Conservation (phyloP, 2,113 vertebrate species). For the Anoplopoma fimbria region DNA sequence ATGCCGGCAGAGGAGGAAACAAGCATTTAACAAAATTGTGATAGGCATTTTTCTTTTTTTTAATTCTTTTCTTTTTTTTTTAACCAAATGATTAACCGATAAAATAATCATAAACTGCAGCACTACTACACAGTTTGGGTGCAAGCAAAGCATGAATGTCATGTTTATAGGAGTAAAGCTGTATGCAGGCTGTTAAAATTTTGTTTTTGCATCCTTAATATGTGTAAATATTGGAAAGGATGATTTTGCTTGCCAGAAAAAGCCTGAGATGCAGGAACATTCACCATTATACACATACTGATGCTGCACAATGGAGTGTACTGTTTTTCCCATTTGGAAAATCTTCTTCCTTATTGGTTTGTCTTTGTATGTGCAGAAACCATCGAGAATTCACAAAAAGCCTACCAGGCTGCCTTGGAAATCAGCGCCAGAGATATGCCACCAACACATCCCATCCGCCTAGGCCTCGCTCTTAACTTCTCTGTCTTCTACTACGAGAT, state of each 20-base stretch:
- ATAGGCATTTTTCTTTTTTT: too few relatives aligned
- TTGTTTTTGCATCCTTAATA: neutral
- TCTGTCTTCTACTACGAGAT: slow-evolving; percentile 98
- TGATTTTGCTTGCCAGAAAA: neutral
- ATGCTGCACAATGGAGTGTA: neutral
- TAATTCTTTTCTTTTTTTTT: too few relatives aligned
- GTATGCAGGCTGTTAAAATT: neutral
- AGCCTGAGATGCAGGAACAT: neutral
- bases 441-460: slow-evolving; percentile 95
- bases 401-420: slow-evolving; percentile 92
- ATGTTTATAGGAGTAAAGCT: neutral
- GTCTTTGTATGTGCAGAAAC: slow-evolving; percentile 78
- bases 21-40: neutral
- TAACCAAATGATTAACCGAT: too few relatives aligned
- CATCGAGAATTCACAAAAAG: slow-evolving; percentile 88
- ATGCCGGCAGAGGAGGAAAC: neutral
- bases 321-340: slow-evolving; percentile 7
- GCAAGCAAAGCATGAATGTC: neutral
- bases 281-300: neutral
- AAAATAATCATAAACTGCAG: neutral
- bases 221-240: neutral
- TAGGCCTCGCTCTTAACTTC: slow-evolving; percentile 97
- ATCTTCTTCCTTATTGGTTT: neutral
- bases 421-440: slow-evolving; percentile 93
- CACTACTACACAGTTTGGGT: neutral